Evolutionary conservation across 2,113 vertebrate genomes (phyloP), one percentile per base, ranked within the genome.

Genomic region (Nannobrachium achirus): DNA sequence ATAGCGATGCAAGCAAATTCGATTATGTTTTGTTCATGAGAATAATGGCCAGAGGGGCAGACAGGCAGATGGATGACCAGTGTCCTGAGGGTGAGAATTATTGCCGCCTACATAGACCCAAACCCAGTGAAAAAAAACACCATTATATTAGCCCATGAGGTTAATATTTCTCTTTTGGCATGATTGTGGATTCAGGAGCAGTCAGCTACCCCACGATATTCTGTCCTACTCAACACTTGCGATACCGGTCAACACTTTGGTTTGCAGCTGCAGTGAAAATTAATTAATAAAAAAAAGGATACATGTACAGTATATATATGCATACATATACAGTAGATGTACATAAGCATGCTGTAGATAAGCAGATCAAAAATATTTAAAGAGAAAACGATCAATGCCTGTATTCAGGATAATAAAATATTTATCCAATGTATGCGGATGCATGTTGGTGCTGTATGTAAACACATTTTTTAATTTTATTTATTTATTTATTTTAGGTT

Each of bases 161-260:
- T 55, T 33, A 65, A 62, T 66, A 71, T 62, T 78, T 77, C 58
- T 69, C 53, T 76, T 66, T 64, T 80, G 57, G 42, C 69, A 46
- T 20, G 9, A 40, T 20, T 60, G 64, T 69, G 44, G 39, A 4
- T 75, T 60, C 45, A 13, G 13, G 45, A 13, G 45, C 61, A 42
- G 14, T 56, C 46, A 63, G 56, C 56, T 60, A 15, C 7, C 4
- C 2, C 25, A 33, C 3, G 25, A 33, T 33, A 33, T 33, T n/a
- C n/a, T 33, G 25, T 33, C 25, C 25, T 33, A 33, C 25, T 33
- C 1, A 33, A 33, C 25, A 33, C 25, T 33, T 5, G 6, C 6
- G 20, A 25, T 25, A 25, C 2, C 20, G 25, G 25, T 33, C 25
- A 33, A 33, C 25, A 4, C 6, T 33, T 33, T 33, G 25, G 25